phyloP scores from a whole-genome alignment of 64 coral and sea anemone species.

The Anthopleura sola region DNA sequence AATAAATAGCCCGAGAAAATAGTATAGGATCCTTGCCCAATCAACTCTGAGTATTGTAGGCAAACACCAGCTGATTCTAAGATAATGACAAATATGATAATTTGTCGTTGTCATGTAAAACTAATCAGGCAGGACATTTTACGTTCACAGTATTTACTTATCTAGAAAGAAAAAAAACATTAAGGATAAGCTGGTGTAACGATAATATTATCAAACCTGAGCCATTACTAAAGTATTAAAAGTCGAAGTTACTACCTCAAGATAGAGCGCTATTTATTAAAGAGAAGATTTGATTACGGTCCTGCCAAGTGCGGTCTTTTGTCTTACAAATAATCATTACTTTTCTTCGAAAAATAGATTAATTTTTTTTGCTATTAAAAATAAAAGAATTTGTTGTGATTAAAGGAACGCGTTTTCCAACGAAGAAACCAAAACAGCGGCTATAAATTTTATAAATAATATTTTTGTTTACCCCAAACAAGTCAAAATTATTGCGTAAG shows the following conservation, averaged over 20 bases:
- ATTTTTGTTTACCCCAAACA: no score
- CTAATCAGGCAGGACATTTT: not conserved
- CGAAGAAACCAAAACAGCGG: not conserved
- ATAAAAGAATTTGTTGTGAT: not conserved
- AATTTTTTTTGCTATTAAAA: not conserved
- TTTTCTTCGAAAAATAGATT: not conserved
- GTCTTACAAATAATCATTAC: not conserved
- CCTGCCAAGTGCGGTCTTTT: not conserved
- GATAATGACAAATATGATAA: not conserved
- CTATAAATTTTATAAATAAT: no score
- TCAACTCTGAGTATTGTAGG: not conserved
- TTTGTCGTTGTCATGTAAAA: not conserved
- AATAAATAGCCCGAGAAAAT: not conserved
- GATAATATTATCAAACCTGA: no score
- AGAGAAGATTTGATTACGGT: not conserved
- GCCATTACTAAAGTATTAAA: not conserved
- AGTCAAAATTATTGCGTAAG: no score
- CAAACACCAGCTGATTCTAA: not conserved
- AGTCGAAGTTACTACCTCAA: not conserved
- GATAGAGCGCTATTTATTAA: not conserved
- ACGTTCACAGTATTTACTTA: not conserved
- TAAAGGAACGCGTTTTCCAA: not conserved
- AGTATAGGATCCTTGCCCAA: not conserved
- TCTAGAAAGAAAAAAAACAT: not conserved
- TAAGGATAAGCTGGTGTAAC: not conserved